Conservation (phyloP, 2,888 invertebrate genomes). For the Synanthedon tipuliformis region DNA sequence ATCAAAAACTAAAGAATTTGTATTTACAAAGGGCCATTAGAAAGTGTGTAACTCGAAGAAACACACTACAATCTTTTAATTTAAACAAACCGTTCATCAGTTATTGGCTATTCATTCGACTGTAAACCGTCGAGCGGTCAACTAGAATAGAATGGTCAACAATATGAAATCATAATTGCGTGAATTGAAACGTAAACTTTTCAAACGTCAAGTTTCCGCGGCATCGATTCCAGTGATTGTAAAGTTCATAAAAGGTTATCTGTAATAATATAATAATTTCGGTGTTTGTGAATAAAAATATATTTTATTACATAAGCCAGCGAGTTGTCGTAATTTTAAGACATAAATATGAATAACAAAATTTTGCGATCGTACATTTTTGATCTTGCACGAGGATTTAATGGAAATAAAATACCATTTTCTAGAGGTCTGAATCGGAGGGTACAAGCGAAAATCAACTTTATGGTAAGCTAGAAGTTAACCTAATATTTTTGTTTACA, state of each 20-base stretch:
- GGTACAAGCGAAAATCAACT: constrained; percentile 36
- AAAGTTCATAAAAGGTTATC: constrained; percentile 66
- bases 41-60: too few relatives aligned
- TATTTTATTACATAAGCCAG: constrained; percentile 10
- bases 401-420: constrained; percentile 16
- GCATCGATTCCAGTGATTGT: constrained; percentile 11
- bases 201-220: constrained; percentile 11
- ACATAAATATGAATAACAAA: constrained; percentile 37
- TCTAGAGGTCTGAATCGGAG: constrained; percentile 1
- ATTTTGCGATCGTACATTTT: constrained; percentile 28
- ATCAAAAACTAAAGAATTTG: too few relatives aligned
- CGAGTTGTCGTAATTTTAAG: constrained; percentile 9
- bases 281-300: constrained; percentile 28
- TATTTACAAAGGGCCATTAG: too few relatives aligned
- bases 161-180: too few relatives aligned
- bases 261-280: constrained; percentile 31
- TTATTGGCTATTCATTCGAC: too few relatives aligned
- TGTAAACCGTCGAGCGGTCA: too few relatives aligned
- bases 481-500: constrained; percentile 2
- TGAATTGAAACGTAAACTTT: too few relatives aligned
- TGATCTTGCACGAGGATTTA: constrained; percentile 21
- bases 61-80: too few relatives aligned
- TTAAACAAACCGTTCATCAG: too few relatives aligned
- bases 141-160: too few relatives aligned
- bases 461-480: constrained; percentile 30